phyloP scores from a whole-genome alignment of 2,797 vertebrate species.

The Parauchenoglanis ngamensis region DNA sequence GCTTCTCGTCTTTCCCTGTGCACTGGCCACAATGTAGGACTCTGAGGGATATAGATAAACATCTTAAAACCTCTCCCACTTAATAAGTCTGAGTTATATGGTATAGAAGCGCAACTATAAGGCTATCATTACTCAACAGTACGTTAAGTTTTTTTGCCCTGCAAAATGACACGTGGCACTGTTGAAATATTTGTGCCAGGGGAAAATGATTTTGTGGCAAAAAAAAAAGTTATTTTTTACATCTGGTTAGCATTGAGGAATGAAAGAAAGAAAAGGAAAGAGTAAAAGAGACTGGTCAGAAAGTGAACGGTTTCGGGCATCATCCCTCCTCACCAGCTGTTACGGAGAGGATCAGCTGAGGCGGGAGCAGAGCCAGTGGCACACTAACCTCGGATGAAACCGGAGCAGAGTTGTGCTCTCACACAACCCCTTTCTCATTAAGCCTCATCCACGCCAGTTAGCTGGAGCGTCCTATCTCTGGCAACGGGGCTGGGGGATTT shows the following conservation, averaged over 20 bases:
- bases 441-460: constrained; percentile 69
- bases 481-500: constrained; percentile 53
- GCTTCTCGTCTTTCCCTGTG: not conserved
- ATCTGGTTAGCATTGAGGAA: not conserved
- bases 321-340: constrained; percentile 63
- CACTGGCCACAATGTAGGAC: constrained; percentile 1
- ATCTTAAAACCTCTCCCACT: not conserved
- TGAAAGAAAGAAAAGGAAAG: not conserved
- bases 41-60: not conserved
- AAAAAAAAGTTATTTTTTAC: not conserved
- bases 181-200: not conserved
- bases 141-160: not conserved
- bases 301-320: constrained; percentile 2
- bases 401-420: constrained; percentile 21
- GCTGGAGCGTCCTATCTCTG: constrained; percentile 50
- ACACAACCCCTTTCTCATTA: constrained; percentile 59
- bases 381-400: constrained; percentile 38
- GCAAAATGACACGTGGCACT: not conserved
- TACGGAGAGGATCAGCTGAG: constrained; percentile 62
- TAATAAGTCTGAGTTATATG: not conserved
- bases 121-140: not conserved
- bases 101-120: not conserved
- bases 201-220: not conserved
- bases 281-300: constrained; percentile 12
- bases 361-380: constrained; percentile 45